These are phyloP conservation scores for Rhorus exstirpatorius DNA, from an alignment of 2,888 invertebrate species.

Conservation along the genomic window DNA sequence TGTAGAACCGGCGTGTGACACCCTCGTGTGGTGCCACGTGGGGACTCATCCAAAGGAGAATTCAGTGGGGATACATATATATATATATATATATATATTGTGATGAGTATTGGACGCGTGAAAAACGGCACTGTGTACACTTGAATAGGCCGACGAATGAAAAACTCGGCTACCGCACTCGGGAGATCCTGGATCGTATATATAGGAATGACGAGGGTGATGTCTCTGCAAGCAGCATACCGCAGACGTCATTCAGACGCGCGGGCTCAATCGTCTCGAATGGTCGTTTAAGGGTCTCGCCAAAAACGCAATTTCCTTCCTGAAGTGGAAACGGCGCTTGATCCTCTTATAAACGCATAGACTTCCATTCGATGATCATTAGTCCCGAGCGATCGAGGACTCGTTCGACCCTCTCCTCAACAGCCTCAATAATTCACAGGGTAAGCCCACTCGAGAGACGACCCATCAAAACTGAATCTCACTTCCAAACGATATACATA, in stretches of 20 bases:
- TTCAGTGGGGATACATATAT: constrained; percentile 79
- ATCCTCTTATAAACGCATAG: constrained; percentile 45
- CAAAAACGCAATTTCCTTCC: constrained; percentile 50
- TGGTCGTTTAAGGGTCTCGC: constrained; percentile 50
- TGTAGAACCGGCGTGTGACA: constrained; percentile 75
- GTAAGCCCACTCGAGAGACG: constrained; percentile 20
- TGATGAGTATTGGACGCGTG: constrained; percentile 77
- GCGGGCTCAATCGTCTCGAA: constrained; percentile 56
- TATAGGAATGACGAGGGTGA: constrained; percentile 42
- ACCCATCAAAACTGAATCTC: constrained; percentile 28
- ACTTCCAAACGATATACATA: not conserved
- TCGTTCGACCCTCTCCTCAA: not conserved
- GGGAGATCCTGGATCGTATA: constrained; percentile 72
- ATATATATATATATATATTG: constrained; percentile 34
- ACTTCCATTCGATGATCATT: constrained; percentile 66
- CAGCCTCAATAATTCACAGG: constrained; percentile 1
- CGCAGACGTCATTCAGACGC: constrained; percentile 74
- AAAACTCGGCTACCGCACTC: constrained; percentile 81
- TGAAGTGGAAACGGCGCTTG: constrained; percentile 55
- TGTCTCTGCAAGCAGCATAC: constrained; percentile 71
- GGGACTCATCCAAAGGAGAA: constrained; percentile 79
- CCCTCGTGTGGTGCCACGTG: constrained; percentile 78
- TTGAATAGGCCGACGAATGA: constrained; percentile 80
- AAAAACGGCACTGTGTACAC: constrained; percentile 81
- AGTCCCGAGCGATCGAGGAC: constrained; percentile 30